A percentile compares a stretch with the other conserved stretches of the same genome.
Conservation (phyloP, 2,113 vertebrate genomes). For the Oreochromis tanganicae region DNA sequence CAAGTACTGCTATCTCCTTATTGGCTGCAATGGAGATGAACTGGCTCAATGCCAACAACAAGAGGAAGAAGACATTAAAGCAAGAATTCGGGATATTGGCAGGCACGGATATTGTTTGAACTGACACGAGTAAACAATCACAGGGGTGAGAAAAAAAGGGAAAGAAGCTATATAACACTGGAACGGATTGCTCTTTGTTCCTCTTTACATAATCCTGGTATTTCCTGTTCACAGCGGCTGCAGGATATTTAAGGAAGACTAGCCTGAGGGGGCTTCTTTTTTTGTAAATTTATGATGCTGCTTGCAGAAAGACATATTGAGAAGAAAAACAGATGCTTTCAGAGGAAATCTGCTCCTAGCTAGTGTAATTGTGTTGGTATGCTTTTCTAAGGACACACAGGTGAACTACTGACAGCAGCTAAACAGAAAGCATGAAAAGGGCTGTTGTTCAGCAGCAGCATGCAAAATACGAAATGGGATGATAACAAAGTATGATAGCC, state of each 20-base stretch:
- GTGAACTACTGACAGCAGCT: neutral
- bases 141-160: neutral
- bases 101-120: conserved; percentile 50
- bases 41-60: conserved; percentile 1
- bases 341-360: neutral
- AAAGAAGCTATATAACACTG: conserved; percentile 6
- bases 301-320: conserved; percentile 27
- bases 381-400: neutral
- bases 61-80: conserved; percentile 66
- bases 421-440: neutral
- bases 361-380: neutral
- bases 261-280: neutral
- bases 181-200: conserved; percentile 17
- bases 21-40: neutral
- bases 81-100: conserved; percentile 46
- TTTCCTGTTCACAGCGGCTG: conserved; percentile 57
- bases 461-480: neutral
- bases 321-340: conserved; percentile 43
- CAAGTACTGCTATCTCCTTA: conserved; percentile 8
- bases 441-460: neutral
- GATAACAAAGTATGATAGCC: neutral
- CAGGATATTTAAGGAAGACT: conserved; percentile 46
- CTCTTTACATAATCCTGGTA: conserved; percentile 43
- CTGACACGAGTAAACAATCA: conserved; percentile 45
- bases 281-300: conserved; percentile 6